Conservation (phyloP, 1,140 invertebrate species). For the Papilio glaucus region DNA sequence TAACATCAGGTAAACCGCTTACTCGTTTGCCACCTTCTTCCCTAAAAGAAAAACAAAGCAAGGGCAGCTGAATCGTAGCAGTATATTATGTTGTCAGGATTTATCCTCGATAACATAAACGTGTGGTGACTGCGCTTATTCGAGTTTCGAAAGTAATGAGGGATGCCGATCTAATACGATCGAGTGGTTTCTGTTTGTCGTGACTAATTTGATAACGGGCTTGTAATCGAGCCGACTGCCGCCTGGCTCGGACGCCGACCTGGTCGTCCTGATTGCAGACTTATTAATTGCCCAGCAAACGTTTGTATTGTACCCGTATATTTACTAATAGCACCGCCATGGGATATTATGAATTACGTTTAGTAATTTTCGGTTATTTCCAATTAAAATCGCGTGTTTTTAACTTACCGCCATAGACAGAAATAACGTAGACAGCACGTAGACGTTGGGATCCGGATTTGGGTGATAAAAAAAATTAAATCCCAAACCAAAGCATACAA, state of each 20-base stretch:
- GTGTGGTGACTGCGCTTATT: background rate
- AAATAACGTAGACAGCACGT: no score
- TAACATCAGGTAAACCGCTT: no score
- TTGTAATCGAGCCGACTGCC: slow-evolving; percentile 40
- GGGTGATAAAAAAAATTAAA: no score
- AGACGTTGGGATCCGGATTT: no score
- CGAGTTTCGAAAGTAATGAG: slow-evolving; percentile 43
- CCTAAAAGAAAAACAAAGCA: no score
- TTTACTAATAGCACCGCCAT: background rate
- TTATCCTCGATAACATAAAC: background rate
- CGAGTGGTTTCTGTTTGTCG: slow-evolving; percentile 55
- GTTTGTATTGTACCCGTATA: background rate
- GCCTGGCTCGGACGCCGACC: background rate
- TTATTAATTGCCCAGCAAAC: background rate
- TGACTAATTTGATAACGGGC: slow-evolving; percentile 63
- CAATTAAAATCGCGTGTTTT: no score
- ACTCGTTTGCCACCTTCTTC: no score
- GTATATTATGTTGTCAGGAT: no score
- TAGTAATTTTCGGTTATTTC: no score
- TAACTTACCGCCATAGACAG: no score
- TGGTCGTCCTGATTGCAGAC: background rate
- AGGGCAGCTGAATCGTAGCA: no score
- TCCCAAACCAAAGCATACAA: no score
- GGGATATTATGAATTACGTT: background rate
- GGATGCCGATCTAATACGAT: slow-evolving; percentile 60